Evolutionary conservation across 2,113 vertebrate genomes (phyloP).

Genomic region (Gymnogyps californianus): DNA sequence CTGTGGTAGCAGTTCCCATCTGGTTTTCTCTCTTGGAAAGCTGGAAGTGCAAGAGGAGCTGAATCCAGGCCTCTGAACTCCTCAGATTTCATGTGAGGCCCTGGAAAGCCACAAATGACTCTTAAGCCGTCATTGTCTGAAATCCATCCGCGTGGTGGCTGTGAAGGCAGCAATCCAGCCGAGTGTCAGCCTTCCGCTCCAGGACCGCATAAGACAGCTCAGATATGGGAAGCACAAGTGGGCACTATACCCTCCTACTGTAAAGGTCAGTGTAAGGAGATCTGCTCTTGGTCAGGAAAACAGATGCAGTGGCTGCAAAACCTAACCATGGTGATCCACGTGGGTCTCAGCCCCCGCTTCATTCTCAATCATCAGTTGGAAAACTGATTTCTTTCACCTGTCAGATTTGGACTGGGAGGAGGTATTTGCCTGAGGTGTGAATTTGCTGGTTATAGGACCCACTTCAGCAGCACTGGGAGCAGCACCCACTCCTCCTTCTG

Average conservation of each 20-base stretch:
- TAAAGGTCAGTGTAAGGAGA: neutral
- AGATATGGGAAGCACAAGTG: fast-evolving
- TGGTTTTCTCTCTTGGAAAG: neutral
- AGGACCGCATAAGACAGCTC: neutral
- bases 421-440: neutral
- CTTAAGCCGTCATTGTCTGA: neutral
- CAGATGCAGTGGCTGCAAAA: neutral
- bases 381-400: neutral
- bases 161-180: neutral
- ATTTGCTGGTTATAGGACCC: neutral
- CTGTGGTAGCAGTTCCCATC: neutral
- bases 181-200: neutral
- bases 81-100: neutral
- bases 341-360: neutral
- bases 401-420: neutral
- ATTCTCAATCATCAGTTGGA: neutral
- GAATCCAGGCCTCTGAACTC: neutral
- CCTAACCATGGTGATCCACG: fast-evolving
- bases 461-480: neutral
- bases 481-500: fast-evolving
- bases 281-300: neutral
- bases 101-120: neutral
- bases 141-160: neutral
- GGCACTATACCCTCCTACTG: neutral
- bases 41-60: neutral